Conservation (phyloP, 2,113 vertebrate species). For the Microtus montanus region DNA sequence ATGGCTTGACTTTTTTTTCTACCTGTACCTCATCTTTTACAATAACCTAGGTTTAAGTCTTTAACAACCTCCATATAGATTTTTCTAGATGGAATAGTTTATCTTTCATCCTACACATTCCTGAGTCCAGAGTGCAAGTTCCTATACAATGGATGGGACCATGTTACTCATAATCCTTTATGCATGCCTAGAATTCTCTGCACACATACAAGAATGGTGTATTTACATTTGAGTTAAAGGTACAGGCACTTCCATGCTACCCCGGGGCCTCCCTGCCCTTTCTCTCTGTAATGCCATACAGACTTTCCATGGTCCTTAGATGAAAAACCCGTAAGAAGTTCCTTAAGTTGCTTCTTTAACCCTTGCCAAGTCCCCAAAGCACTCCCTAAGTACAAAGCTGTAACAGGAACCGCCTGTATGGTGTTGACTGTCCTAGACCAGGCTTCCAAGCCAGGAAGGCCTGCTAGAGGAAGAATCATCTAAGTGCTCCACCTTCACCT, state of each 20-base stretch:
- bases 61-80: slow-evolving; percentile 30
- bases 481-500: not conserved
- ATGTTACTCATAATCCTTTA: not conserved
- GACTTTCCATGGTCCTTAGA: not conserved
- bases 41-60: slow-evolving; percentile 27
- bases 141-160: not conserved
- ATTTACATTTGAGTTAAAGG: slow-evolving; percentile 16
- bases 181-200: not conserved
- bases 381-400: not conserved
- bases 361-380: not conserved
- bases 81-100: slow-evolving; percentile 29
- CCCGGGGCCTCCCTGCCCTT: not conserved
- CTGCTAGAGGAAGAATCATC: not conserved
- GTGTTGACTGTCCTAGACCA: not conserved
- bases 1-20: slow-evolving; percentile 12
- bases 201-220: not conserved
- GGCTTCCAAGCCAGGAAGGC: not conserved
- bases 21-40: slow-evolving; percentile 28
- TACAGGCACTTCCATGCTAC: not conserved
- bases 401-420: not conserved
- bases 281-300: not conserved
- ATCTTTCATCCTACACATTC: not conserved
- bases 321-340: not conserved
- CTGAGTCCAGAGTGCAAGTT: slow-evolving; percentile 31
- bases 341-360: slow-evolving; percentile 24